Percentiles rank a stretch among this genome's conserved stretches.
Evolutionary conservation across 2,113 vertebrate genomes (phyloP).

Genomic region (Ornithorhynchus anatinus): DNA sequence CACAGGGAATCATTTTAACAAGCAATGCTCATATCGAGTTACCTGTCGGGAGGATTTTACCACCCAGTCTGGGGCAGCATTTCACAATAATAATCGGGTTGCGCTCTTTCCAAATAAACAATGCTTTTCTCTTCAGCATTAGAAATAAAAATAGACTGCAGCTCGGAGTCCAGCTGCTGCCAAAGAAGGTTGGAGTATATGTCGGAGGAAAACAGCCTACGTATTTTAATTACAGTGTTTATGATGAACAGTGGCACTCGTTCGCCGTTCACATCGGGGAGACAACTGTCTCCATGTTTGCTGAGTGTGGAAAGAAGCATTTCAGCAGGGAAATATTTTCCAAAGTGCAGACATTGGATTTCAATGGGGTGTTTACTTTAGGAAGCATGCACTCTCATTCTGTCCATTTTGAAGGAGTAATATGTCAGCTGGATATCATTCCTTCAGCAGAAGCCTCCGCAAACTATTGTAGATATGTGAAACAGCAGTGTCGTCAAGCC

Average conservation of each 20-base stretch:
- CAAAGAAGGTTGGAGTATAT: conserved; percentile 82
- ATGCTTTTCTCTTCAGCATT: conserved; percentile 94
- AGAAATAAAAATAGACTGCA: conserved; percentile 82
- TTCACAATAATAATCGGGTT: conserved; percentile 87
- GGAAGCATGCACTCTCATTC: conserved; percentile 88
- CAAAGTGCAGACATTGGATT: conserved; percentile 72
- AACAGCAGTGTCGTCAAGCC: conserved; percentile 84
- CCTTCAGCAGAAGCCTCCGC: conserved; percentile 84
- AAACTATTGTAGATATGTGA: conserved; percentile 89
- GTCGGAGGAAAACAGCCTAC: conserved; percentile 81
- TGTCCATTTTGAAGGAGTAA: conserved; percentile 81
- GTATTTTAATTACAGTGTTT: conserved; percentile 84
- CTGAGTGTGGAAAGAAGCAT: conserved; percentile 81
- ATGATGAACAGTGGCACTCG: conserved; percentile 84
- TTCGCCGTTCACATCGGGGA: conserved; percentile 81
- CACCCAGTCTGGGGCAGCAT: conserved; percentile 71
- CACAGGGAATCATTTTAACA: conserved; percentile 79
- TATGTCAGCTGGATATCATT: conserved; percentile 94
- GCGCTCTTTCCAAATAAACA: conserved; percentile 84
- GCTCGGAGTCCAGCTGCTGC: conserved; percentile 90
- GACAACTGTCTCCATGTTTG: conserved; percentile 80
- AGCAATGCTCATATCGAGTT: conserved; percentile 76
- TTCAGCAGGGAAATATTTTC: conserved; percentile 75
- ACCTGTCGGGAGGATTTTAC: conserved; percentile 72
- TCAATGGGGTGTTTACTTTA: conserved; percentile 80